A percentile compares a stretch with the other conserved stretches of the same genome.
Conservation (phyloP, 2,888 invertebrate genomes). For the Steinernema scapterisci region DNA sequence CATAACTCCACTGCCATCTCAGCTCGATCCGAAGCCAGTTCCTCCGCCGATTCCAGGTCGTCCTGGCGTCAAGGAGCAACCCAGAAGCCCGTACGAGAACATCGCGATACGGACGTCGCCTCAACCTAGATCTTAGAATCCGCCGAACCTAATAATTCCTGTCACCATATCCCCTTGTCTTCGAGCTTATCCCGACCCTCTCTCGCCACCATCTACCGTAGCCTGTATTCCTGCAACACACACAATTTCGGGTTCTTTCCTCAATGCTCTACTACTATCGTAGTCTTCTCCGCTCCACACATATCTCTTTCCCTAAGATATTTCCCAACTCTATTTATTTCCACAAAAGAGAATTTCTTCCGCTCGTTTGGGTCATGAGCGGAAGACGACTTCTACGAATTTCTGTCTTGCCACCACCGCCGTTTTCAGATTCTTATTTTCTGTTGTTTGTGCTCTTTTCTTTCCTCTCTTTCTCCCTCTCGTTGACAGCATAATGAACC, state of each 20-base stretch:
- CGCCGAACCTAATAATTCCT: not conserved
- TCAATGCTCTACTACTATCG: conserved; percentile 12
- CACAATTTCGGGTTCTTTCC: conserved; percentile 25
- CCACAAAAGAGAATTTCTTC: not conserved
- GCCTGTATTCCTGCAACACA: not conserved
- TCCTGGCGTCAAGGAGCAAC: not conserved
- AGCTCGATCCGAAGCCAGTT: not conserved
- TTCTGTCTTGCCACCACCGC: conserved; percentile 16
- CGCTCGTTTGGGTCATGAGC: conserved; percentile 21
- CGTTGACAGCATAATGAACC: conserved; percentile 26
- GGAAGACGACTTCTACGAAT: not conserved
- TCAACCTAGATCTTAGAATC: conserved; percentile 4
- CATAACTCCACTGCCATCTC: conserved; percentile 6
- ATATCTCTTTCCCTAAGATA: too few relatives aligned
- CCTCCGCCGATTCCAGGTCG: conserved; percentile 23
- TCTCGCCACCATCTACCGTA: too few relatives aligned
- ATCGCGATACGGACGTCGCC: not conserved
- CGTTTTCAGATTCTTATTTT: not conserved
- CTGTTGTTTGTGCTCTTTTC: not conserved
- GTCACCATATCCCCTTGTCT: conserved; percentile 14
- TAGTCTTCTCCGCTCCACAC: conserved; percentile 4
- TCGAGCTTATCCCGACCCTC: conserved; percentile 14
- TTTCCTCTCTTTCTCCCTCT: not conserved
- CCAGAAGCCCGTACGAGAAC: conserved; percentile 8
- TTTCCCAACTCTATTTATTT: conserved; percentile 9